Evolutionary conservation across 2,113 vertebrate genomes (phyloP).

Genomic region (Physeter macrocephalus): DNA sequence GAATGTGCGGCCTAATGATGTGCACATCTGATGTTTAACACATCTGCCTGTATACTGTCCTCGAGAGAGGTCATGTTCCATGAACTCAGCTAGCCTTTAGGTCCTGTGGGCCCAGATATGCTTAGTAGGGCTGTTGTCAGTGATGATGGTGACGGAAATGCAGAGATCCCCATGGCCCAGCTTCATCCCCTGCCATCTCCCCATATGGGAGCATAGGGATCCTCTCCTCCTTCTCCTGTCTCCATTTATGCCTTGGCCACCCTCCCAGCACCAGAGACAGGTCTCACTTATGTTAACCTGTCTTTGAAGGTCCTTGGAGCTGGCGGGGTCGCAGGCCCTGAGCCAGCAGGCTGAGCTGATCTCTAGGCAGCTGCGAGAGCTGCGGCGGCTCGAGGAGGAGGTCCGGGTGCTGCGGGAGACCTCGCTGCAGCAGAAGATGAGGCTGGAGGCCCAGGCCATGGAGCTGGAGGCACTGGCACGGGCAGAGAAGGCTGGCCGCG

Average conservation of each 20-base stretch:
- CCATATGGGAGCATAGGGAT: neutral
- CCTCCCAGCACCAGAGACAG: neutral
- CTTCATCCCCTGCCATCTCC: neutral
- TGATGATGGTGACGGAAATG: neutral
- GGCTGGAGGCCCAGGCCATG: conserved; percentile 49
- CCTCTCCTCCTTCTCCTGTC: neutral
- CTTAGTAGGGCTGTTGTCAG: neutral
- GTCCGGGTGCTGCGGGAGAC: conserved; percentile 46
- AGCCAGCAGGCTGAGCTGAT: conserved; percentile 72
- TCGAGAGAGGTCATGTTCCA: neutral
- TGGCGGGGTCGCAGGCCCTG: conserved; percentile 45
- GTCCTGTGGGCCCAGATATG: neutral
- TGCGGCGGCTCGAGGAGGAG: conserved; percentile 69
- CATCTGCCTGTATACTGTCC: neutral
- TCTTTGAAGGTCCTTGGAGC: conserved; percentile 58
- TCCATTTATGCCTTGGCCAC: neutral
- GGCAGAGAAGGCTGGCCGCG: conserved; percentile 39
- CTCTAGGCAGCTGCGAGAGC: conserved; percentile 68
- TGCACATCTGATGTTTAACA: neutral
- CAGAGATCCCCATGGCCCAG: neutral
- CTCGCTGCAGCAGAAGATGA: conserved; percentile 63
- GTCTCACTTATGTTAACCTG: neutral
- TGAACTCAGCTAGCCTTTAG: neutral
- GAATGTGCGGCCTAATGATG: neutral
- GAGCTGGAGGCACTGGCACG: conserved; percentile 65